phyloP scores from a whole-genome alignment of 2,888 invertebrate species.

The Euplexia lucipara region DNA sequence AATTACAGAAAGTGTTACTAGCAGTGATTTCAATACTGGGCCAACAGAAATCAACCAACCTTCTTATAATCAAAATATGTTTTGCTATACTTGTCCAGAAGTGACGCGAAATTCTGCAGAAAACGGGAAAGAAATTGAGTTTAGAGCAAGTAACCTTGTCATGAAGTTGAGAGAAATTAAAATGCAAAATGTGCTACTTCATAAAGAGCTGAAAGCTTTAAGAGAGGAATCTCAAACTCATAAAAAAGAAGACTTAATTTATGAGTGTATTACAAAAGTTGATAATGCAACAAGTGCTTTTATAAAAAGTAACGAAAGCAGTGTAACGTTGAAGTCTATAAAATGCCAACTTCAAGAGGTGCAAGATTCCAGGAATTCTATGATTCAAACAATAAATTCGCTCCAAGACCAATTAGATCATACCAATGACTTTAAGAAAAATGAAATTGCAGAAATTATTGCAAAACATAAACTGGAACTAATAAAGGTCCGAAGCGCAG shows the following conservation, averaged over 20 bases:
- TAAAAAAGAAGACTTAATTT: conserved; percentile 57
- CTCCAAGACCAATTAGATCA: conserved; percentile 77
- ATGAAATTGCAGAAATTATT: conserved; percentile 79
- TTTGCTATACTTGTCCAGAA: conserved; percentile 70
- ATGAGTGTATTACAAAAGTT: conserved; percentile 66
- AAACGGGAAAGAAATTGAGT: conserved; percentile 70
- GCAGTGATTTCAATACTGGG: conserved; percentile 37
- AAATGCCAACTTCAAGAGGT: conserved; percentile 78
- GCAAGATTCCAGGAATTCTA: conserved; percentile 73
- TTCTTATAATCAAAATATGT: conserved; percentile 56
- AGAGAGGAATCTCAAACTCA: conserved; percentile 71
- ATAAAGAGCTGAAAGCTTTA: conserved; percentile 75
- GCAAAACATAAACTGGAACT: conserved; percentile 79
- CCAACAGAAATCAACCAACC: conserved; percentile 34
- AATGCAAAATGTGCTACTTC: conserved; percentile 79
- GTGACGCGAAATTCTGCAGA: conserved; percentile 19
- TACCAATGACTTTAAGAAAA: conserved; percentile 74
- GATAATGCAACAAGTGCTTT: conserved; percentile 73
- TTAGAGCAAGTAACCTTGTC: conserved; percentile 80
- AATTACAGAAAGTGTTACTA: conserved; percentile 59
- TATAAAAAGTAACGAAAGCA: conserved; percentile 70
- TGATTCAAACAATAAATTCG: conserved; percentile 74
- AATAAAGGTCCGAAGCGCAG: conserved; percentile 70
- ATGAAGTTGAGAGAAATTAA: conserved; percentile 84
- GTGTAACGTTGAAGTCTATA: conserved; percentile 71